A percentile compares a stretch with the other conserved stretches of the same genome.
phyloP scores from a whole-genome alignment of 30 jellyfish, hydroid and myxozoan genomes.

The Turritopsis dohrnii region DNA sequence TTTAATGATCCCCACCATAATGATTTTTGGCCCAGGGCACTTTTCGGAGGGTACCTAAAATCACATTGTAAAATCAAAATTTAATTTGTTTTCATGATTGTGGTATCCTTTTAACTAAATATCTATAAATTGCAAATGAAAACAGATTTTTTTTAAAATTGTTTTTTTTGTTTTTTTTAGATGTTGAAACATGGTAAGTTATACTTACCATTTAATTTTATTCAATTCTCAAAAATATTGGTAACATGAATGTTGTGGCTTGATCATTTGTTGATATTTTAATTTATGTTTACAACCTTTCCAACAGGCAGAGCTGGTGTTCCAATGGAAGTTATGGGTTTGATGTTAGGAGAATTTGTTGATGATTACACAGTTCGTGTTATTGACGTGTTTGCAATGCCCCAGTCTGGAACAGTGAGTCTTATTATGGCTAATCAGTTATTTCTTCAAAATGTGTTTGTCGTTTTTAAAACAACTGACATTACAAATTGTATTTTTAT shows the following conservation, averaged over 20 bases:
- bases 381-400: constrained; percentile 99
- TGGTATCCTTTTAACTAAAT: too few species aligned
- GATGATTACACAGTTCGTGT: constrained; percentile 98
- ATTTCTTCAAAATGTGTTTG: too few species aligned
- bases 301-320: constrained; percentile 96
- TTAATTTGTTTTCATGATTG: too few species aligned
- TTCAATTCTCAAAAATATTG: neutral
- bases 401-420: constrained; percentile 98
- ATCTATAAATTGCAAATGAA: too few species aligned
- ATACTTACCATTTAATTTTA: neutral
- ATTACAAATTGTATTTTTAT: too few species aligned
- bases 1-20: too few species aligned
- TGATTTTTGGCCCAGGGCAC: too few species aligned
- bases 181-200: constrained; percentile 88
- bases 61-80: too few species aligned
- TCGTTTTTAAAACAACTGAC: too few species aligned
- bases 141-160: too few species aligned
- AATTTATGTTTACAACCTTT: neutral
- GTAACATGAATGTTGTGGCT: neutral
- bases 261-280: neutral
- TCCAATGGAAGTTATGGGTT: constrained; percentile 99
- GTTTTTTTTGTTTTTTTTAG: constrained; percentile 26
- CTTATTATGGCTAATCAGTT: too few species aligned
- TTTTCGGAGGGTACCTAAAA: too few species aligned
- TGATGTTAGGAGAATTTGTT: constrained; percentile 99